phyloP scores from a whole-genome alignment of 2,113 vertebrate species.

The Pao palembangensis region DNA sequence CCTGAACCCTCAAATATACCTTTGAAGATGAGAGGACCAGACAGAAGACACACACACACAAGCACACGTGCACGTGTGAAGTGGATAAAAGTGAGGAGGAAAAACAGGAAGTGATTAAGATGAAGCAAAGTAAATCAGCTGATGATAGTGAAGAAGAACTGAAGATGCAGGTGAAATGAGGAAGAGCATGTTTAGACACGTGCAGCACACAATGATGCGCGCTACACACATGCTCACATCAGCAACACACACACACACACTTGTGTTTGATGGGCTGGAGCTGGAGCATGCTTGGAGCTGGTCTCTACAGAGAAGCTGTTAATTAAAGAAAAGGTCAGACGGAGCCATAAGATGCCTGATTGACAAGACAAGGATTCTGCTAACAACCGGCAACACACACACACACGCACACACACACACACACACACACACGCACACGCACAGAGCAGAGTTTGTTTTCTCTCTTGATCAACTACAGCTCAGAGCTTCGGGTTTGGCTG shows the following conservation, averaged over 20 bases:
- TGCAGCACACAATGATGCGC: background rate
- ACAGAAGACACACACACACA: background rate
- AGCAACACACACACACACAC: too few relatives aligned
- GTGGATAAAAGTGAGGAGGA: too few relatives aligned
- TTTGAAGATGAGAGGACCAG: too few relatives aligned
- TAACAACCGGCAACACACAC: constrained; percentile 36
- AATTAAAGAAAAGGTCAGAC: constrained; percentile 55
- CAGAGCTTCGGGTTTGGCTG: too few relatives aligned
- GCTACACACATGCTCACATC: constrained; percentile 9
- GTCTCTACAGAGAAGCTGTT: constrained; percentile 18
- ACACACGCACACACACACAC: background rate
- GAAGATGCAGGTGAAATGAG: too few relatives aligned
- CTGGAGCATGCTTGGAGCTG: background rate
- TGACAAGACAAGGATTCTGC: constrained; percentile 29
- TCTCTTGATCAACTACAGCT: too few relatives aligned
- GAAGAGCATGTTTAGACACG: constrained; percentile 1
- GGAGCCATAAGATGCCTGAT: constrained; percentile 14
- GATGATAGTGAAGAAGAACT: too few relatives aligned
- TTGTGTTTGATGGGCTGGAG: background rate
- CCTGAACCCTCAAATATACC: too few relatives aligned
- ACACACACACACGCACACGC: background rate
- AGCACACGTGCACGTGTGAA: too few relatives aligned
- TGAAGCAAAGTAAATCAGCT: too few relatives aligned
- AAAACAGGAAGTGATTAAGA: too few relatives aligned
- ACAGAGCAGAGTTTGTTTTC: background rate